These are phyloP conservation scores for Luehdorfia chinensis DNA, from an alignment of 1,140 invertebrate genomes.

Conservation along the genomic window DNA sequence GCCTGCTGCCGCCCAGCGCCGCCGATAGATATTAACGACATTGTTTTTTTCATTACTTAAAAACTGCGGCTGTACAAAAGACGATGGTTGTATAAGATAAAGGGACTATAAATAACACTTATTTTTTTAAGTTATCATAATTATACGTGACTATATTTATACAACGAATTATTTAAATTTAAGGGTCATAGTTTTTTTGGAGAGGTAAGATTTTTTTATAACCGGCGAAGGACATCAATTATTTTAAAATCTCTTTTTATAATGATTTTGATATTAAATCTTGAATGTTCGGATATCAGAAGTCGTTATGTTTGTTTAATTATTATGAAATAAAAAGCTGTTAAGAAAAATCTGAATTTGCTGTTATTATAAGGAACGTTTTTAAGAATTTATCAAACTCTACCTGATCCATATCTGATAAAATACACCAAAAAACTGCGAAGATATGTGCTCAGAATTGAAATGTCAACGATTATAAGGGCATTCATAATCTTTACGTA, in stretches of 20 bases:
- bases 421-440: too few relatives aligned
- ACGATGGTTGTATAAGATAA: constrained; percentile 54
- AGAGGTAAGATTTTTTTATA: constrained; percentile 5
- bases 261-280: too few relatives aligned
- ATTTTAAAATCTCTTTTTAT: background rate
- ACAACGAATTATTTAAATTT: constrained; percentile 10
- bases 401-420: too few relatives aligned
- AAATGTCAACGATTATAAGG: too few relatives aligned
- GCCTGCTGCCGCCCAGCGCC: constrained; percentile 29
- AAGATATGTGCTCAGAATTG: too few relatives aligned
- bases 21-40: constrained; percentile 42
- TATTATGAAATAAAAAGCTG: too few relatives aligned
- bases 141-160: constrained; percentile 12
- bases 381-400: too few relatives aligned
- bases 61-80: constrained; percentile 59
- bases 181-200: background rate
- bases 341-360: too few relatives aligned
- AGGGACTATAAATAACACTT: constrained; percentile 64
- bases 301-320: too few relatives aligned
- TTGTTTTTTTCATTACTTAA: constrained; percentile 43
- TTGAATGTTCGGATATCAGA: too few relatives aligned
- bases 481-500: too few relatives aligned
- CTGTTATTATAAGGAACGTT: too few relatives aligned
- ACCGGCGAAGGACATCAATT: background rate
- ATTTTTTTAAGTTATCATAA: constrained; percentile 10